Percentiles rank a stretch among this genome's conserved stretches.
These are phyloP conservation scores for Stomorhina lunata DNA, from an alignment of 2,888 invertebrate genomes.

Conservation along the genomic window DNA sequence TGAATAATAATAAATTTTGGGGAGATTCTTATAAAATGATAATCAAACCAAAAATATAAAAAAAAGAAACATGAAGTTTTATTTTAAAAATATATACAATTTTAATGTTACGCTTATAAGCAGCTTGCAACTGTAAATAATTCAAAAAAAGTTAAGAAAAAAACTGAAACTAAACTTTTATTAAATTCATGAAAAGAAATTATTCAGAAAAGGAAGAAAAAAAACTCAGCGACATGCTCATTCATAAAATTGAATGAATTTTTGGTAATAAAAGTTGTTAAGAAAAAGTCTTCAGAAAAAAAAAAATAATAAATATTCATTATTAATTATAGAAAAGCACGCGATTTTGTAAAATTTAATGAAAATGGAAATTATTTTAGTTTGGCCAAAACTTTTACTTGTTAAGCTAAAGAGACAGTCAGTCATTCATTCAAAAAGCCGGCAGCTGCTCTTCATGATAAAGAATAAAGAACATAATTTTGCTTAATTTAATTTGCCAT, in stretches of 20 bases:
- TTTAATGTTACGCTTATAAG: conserved; percentile 58
- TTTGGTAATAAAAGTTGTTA: conserved; percentile 55
- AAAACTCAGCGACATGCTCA: conserved; percentile 43
- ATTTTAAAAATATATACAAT: conserved; percentile 17
- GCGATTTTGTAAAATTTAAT: conserved; percentile 47
- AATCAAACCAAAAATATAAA: conserved; percentile 45
- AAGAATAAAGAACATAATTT: conserved; percentile 25
- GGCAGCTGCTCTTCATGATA: conserved; percentile 52
- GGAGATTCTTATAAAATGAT: conserved; percentile 54
- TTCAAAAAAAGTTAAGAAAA: neutral
- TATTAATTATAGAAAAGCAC: conserved; percentile 61
- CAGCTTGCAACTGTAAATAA: conserved; percentile 54
- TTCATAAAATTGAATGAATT: conserved; percentile 53
- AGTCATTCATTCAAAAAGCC: neutral
- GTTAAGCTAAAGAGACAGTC: neutral
- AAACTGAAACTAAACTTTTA: neutral
- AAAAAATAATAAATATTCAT: conserved; percentile 57
- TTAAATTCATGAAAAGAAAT: conserved; percentile 24
- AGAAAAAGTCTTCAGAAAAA: neutral
- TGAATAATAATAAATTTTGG: neutral
- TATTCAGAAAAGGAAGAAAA: neutral
- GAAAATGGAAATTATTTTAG: conserved; percentile 9
- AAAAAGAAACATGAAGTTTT: conserved; percentile 19
- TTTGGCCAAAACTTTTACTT: conserved; percentile 44
- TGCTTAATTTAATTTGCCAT: conserved; percentile 40